Percentiles rank a stretch among this genome's conserved stretches.
These are phyloP conservation scores for Drosophila barbarae DNA, from an alignment of 2,888 invertebrate species.

Conservation along the genomic window DNA sequence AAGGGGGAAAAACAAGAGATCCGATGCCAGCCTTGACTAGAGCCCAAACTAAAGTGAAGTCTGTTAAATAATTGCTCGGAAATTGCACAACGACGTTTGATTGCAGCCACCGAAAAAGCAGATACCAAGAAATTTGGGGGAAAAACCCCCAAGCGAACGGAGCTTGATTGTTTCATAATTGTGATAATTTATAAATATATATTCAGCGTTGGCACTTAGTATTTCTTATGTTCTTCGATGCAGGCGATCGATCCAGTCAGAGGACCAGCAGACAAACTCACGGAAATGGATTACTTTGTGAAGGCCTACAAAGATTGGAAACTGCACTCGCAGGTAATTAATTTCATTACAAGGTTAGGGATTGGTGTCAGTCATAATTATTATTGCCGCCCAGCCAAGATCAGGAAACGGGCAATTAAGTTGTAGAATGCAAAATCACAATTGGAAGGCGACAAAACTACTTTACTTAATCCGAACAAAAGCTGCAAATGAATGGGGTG, in stretches of 20 bases:
- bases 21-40: conserved; percentile 45
- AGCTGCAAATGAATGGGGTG: background rate
- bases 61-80: conserved; percentile 36
- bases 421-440: conserved; percentile 10
- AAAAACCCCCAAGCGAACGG: conserved; percentile 10
- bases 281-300: conserved; percentile 79
- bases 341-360: conserved; percentile 32
- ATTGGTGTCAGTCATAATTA: conserved; percentile 25
- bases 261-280: conserved; percentile 31
- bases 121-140: conserved; percentile 9
- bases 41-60: conserved; percentile 37
- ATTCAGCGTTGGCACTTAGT: conserved; percentile 42
- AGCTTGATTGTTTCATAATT: conserved; percentile 32
- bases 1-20: conserved; percentile 20
- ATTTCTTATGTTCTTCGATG: conserved; percentile 46
- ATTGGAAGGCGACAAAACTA: conserved; percentile 17
- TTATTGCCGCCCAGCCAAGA: conserved; percentile 6
- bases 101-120: conserved; percentile 38
- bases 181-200: conserved; percentile 26
- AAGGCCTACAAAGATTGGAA: conserved; percentile 80
- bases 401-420: conserved; percentile 22
- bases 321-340: conserved; percentile 77
- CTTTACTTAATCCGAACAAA: conserved; percentile 16
- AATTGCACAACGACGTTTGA: conserved; percentile 39
- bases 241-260: conserved; percentile 52